These are phyloP conservation scores for Eonycteris spelaea DNA, from an alignment of 2,113 vertebrate species.

Conservation along the genomic window DNA sequence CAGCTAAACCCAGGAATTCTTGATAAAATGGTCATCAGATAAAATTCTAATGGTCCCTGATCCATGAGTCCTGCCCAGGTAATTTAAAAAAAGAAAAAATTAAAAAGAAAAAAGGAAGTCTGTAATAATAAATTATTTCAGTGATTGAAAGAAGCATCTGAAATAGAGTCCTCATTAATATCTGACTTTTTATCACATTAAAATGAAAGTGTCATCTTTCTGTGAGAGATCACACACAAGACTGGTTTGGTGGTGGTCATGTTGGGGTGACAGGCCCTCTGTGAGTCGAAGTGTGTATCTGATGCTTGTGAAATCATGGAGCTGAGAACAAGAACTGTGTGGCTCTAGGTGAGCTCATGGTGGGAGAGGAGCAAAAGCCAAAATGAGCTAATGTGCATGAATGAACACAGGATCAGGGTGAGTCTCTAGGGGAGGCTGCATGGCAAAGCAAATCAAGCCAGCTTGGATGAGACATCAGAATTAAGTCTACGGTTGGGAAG, in stretches of 20 bases:
- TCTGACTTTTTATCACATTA: not conserved
- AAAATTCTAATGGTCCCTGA: not conserved
- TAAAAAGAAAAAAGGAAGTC: not conserved
- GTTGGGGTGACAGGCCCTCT: not conserved
- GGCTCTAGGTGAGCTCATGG: not conserved
- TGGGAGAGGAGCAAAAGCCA: not conserved
- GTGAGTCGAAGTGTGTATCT: not conserved
- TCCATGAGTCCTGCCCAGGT: not conserved
- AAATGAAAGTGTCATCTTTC: not conserved
- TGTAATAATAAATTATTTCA: not conserved
- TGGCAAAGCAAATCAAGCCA: not conserved
- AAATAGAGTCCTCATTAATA: not conserved
- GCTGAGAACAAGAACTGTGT: not conserved
- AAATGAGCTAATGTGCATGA: not conserved
- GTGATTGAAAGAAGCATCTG: not conserved
- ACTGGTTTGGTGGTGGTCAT: not conserved
- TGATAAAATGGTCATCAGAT: not conserved
- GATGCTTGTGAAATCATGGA: not conserved
- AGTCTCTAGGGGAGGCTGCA: not conserved
- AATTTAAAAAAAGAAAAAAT: not conserved
- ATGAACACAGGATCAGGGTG: not conserved
- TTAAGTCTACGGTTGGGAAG: not conserved
- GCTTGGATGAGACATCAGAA: not conserved
- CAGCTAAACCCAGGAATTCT: not conserved
- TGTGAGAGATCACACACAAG: not conserved